Evolutionary conservation across 2,113 vertebrate genomes (phyloP), one percentile per base, ranked within the genome.

Genomic region (Ovis canadensis): DNA sequence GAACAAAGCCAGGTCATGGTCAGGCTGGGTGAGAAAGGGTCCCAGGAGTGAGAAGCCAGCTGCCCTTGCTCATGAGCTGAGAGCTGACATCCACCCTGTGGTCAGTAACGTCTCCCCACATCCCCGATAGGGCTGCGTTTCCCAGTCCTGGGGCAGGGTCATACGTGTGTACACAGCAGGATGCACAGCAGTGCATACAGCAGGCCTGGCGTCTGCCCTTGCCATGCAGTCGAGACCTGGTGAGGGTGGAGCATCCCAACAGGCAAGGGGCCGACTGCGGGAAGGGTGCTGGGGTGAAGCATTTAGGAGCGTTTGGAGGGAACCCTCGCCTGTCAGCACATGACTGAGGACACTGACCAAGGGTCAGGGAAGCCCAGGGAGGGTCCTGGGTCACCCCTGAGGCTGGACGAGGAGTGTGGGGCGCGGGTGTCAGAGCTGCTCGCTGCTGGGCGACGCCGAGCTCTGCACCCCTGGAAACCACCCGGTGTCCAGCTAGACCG

Each of bases 401-500:
- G 71, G 21, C 36, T 74, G 64, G n/a, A 71, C 0, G 2, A 71
- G 67, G n/a, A 5, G 36, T 40, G 21, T 40, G 40, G 71, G 40
- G 40, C 0, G 0, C 6, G 3, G 6, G 71, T 40, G 23, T 77
- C 67, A 74, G 21, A 40, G 36, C 10, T 74, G 21, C 64, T 71
- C 2, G 2, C 64, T 36, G 21, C 10, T 25, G 71, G 71, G 21
- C 0, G 1, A 40, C 0, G 0, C n/a, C 1, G 0, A 74, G 71
- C 10, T 21, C 71, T 0, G 1, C 11, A 7, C 36, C 67, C 67
- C 36, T 43, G 21, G 71, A 74, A 74, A 74, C 71, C 21, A 74
- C 17, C 3, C 11, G 0, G 21, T 21, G 67, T 74, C 67, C 71
- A 13, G 36, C 71, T 74, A 13, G 36, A 74, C 21, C 0, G 5